Base-by-base conservation (phyloP, 2,797 vertebrate genomes). In the Syndactyla subalaris region DNA sequence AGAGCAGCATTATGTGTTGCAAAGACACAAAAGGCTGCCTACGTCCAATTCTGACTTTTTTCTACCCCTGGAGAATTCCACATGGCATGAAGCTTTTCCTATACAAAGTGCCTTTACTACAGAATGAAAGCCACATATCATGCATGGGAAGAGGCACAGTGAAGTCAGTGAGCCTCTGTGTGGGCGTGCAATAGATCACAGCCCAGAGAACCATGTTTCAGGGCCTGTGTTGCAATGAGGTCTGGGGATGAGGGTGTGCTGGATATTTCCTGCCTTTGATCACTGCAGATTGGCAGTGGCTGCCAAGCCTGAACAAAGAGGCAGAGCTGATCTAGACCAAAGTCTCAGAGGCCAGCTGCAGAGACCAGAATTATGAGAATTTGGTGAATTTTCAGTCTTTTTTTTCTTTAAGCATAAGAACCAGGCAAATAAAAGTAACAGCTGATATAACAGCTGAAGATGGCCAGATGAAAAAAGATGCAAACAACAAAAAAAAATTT, bases 201-300 rank as follows among this genome's bases (percentile, higher is more conserved):
- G 71, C 21, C 34, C 71, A 76, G 57, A 68, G 63, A 89, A 23
- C 84, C 8, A 1, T 61, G 65, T 46, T 88, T 67, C 54, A 85
- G 63, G 58, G 87, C 10, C 68, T 91, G 17, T 92, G 89, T 93
- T 91, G 96, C 90, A 93, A 95, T 0, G 1, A 12, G 88, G 39
- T 79, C 77, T 92, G 51, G 43, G 61, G 75, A 74, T 80, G 57
- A 91, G 65, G 70, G 61, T 91, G 82, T 91, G 61, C 85, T 93
- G 80, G 55, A 89, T 89, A 65, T 41, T 95, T 96, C 86, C 92
- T 92, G 92, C 89, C 82, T 96, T 96, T 93, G 87, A 92, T 89
- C 71, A 71, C 38, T 67, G 67, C 67, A 70, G 52, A 85, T 87
- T 1, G 0, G 36, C 38, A 29, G 29, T 14, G n/a, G 26, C 41